phyloP scores from a whole-genome alignment of 2,888 invertebrate genomes.

The Steromphala cineraria region DNA sequence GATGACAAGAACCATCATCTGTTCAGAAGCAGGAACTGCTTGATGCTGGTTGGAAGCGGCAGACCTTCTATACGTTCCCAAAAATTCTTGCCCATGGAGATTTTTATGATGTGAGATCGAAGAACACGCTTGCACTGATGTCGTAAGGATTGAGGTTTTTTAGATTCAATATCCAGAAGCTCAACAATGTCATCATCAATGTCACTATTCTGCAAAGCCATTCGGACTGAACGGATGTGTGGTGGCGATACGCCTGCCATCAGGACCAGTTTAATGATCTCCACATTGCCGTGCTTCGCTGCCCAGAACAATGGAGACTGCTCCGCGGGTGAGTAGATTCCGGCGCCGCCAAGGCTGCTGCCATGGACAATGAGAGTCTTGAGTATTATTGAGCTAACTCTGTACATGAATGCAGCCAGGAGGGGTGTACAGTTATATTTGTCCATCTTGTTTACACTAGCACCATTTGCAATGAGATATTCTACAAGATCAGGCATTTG shows the following conservation, averaged over 20 bases:
- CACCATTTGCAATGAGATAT: conserved; percentile 65
- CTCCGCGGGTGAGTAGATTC: conserved; percentile 57
- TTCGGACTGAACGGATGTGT: conserved; percentile 60
- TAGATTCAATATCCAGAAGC: conserved; percentile 55
- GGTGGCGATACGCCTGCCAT: conserved; percentile 57
- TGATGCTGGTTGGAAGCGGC: conserved; percentile 59
- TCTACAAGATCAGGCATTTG: conserved; percentile 65
- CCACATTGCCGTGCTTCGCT: conserved; percentile 61
- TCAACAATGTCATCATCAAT: conserved; percentile 51
- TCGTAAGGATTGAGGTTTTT: conserved; percentile 55
- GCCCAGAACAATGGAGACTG: conserved; percentile 67
- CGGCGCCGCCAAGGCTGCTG: conserved; percentile 59
- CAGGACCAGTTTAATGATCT: conserved; percentile 60
- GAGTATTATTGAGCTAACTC: conserved; percentile 64
- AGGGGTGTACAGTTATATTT: conserved; percentile 70
- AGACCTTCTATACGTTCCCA: conserved; percentile 51
- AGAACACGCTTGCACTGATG: conserved; percentile 59
- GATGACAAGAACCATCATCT: conserved; percentile 31
- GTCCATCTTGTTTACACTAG: conserved; percentile 70
- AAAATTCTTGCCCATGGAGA: conserved; percentile 60
- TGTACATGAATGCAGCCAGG: conserved; percentile 63
- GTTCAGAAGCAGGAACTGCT: conserved; percentile 54
- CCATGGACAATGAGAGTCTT: conserved; percentile 65
- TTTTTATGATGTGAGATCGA: conserved; percentile 49
- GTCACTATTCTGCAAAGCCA: conserved; percentile 54